Conservation (phyloP, 2,888 invertebrate genomes). For the Netelia inedita region DNA sequence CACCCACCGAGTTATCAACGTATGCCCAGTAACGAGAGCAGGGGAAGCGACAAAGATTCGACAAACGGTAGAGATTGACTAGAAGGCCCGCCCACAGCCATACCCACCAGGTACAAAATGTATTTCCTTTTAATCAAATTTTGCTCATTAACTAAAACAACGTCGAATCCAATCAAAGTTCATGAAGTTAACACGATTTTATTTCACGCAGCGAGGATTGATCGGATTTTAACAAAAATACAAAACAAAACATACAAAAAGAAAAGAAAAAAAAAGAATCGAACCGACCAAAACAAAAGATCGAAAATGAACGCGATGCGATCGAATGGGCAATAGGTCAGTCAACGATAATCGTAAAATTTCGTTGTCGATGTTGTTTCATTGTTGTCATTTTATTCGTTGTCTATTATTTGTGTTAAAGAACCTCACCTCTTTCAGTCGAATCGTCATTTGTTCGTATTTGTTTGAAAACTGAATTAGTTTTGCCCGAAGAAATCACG, state of each 20-base stretch:
- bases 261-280: conserved; percentile 26
- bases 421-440: not conserved
- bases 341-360: conserved; percentile 70
- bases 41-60: conserved; percentile 90
- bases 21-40: conserved; percentile 95
- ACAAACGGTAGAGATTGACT: conserved; percentile 91
- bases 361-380: conserved; percentile 62
- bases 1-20: conserved; percentile 92
- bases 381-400: conserved; percentile 45
- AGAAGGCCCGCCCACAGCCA: conserved; percentile 89
- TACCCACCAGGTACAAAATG: conserved; percentile 78
- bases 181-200: conserved; percentile 65
- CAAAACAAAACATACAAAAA: conserved; percentile 22
- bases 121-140: conserved; percentile 12
- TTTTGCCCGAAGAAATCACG: too few species aligned
- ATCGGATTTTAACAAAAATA: conserved; percentile 36
- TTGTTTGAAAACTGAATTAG: too few species aligned
- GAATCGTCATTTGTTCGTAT: conserved; percentile 1
- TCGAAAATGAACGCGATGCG: conserved; percentile 71
- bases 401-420: conserved; percentile 19
- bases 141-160: not conserved
- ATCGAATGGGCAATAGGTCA: conserved; percentile 78
- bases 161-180: not conserved
- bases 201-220: conserved; percentile 78
- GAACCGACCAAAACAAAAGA: conserved; percentile 53